Base-by-base conservation (phyloP, 2,113 vertebrate species). In the Paramisgurnus dabryanus region DNA sequence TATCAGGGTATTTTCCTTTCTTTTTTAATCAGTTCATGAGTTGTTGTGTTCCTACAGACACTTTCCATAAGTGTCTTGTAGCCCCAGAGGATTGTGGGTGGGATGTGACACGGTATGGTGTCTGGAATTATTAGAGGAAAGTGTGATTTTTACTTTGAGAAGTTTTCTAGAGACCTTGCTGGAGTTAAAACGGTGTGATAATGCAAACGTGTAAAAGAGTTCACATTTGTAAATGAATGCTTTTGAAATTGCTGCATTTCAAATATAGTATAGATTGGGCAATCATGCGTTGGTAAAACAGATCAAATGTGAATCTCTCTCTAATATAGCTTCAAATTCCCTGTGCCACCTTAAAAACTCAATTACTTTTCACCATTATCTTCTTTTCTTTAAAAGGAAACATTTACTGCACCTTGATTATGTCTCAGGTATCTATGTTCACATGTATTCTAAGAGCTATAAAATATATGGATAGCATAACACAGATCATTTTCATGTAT, bases 61-160 rank as follows among this genome's bases (percentile, higher is more conserved):
- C 50, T 61, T 61, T 76, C 60, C 13, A 50, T 65, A 65, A 50
- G 13, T 17, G 57, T 12, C 45, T 55, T 53, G 2, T 41, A 22
- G 15, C 40, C 60, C 49, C 43, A n/a, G 43, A 64, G 40, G 58
- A 60, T 74, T 74, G 2, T 18, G 71, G 40, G 10, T 41, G 45
- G 71, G 10, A 18, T 15, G 50, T 74, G 47, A 61, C 61, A 7
- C 41, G 27, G 27, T 34, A 47, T 61, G 57, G 18, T 61, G 57
- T 74, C n/a, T 45, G 41, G 18, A n/a, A 6, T 27, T 47, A 61
- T n/a, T 6, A 53, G 11, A 53, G 57, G 18, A 73, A 22, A 47
- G 58, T 34, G 60, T 50, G 41, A 61, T 61, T 61, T 74, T 72
- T 18, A 74, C 71, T 74, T 61, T 58, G 10, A 58, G 39, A 72